Evolutionary conservation across 2,113 vertebrate species (phyloP).

Genomic region (Perca flavescens): DNA sequence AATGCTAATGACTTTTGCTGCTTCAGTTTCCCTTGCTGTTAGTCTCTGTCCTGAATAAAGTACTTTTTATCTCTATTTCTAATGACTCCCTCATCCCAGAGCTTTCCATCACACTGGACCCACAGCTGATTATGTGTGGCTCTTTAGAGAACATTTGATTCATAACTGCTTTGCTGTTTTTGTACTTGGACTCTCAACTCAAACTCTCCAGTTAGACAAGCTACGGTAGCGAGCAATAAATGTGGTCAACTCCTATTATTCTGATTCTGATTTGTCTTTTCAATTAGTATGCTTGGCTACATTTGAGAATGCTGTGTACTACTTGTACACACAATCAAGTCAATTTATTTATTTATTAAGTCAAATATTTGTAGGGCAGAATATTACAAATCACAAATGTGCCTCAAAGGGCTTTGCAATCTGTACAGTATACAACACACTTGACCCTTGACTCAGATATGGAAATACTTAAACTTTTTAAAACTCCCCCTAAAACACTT

Average conservation of each 20-base stretch:
- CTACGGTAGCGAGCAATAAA: background rate
- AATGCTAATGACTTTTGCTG: slow-evolving; percentile 19
- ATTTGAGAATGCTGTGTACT: background rate
- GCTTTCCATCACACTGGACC: background rate
- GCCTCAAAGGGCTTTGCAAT: too few relatives aligned
- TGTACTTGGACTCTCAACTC: background rate
- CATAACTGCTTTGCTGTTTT: slow-evolving; percentile 6
- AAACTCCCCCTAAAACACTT: too few relatives aligned
- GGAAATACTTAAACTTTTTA: too few relatives aligned
- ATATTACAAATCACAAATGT: too few relatives aligned
- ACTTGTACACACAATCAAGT: background rate
- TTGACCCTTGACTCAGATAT: too few relatives aligned
- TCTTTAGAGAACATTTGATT: slow-evolving; percentile 8
- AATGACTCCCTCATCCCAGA: slow-evolving; percentile 5
- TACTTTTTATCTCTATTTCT: slow-evolving; percentile 10
- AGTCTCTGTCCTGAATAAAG: slow-evolving; percentile 12
- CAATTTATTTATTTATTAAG: too few relatives aligned
- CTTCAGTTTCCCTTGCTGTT: slow-evolving; percentile 11
- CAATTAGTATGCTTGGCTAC: background rate
- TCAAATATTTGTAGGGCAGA: too few relatives aligned
- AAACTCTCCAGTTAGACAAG: background rate
- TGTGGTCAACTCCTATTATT: background rate
- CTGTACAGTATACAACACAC: too few relatives aligned
- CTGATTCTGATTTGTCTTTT: background rate
- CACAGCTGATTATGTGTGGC: background rate